Evolutionary conservation across 53 echinoderm and acorn worm genomes (phyloP).

Genomic region (Apostichopus leukothele): DNA sequence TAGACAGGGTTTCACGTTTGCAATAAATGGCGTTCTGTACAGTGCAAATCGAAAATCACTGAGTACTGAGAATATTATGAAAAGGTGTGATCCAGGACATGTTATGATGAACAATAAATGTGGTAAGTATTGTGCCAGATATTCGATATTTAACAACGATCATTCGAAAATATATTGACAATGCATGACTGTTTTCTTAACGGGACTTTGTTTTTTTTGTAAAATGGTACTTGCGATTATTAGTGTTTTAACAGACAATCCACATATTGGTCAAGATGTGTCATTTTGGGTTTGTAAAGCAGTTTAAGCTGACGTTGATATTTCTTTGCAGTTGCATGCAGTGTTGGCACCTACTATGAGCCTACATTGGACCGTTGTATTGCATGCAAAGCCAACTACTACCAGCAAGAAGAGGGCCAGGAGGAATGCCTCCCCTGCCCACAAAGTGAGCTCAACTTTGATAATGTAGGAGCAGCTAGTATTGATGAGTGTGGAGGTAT

Average conservation of each 20-base stretch:
- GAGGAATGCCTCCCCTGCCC: slow-evolving; percentile 77
- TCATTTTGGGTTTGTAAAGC: too few relatives aligned
- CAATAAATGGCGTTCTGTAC: slow-evolving; percentile 73
- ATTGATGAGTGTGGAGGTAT: slow-evolving; percentile 87
- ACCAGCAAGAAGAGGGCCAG: slow-evolving; percentile 88
- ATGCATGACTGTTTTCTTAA: too few relatives aligned
- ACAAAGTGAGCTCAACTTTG: slow-evolving; percentile 61
- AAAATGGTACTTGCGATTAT: too few relatives aligned
- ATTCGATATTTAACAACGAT: too few relatives aligned
- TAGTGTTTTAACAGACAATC: too few relatives aligned
- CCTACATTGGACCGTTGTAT: slow-evolving; percentile 55
- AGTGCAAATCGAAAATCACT: slow-evolving; percentile 69
- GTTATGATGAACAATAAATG: slow-evolving; percentile 67
- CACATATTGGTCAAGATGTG: too few relatives aligned
- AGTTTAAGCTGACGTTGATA: not conserved
- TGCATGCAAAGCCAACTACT: slow-evolving; percentile 70
- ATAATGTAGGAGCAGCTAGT: slow-evolving; percentile 70
- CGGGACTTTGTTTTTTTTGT: too few relatives aligned
- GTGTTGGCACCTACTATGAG: slow-evolving; percentile 81
- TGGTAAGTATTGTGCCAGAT: slow-evolving; percentile 53
- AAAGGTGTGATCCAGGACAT: slow-evolving; percentile 72
- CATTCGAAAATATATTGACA: too few relatives aligned
- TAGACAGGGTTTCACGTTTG: slow-evolving; percentile 67
- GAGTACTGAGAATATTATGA: slow-evolving; percentile 60
- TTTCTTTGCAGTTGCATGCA: slow-evolving; percentile 75